Evolutionary conservation across 2,888 invertebrate species (phyloP), one percentile per base, ranked within the genome.

Genomic region (Dryobota labecula): DNA sequence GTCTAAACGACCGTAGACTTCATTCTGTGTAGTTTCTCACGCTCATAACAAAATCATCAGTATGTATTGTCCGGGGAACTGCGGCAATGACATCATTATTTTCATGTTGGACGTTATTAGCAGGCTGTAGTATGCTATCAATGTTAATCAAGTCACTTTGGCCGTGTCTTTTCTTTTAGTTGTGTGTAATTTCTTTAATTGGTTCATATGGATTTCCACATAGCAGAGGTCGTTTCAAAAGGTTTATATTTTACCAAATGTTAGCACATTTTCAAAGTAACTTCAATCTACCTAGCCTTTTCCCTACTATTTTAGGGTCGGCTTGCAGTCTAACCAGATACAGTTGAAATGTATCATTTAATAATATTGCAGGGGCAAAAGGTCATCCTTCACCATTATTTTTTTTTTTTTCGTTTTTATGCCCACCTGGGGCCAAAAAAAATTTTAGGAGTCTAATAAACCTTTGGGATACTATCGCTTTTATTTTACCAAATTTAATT

Each of bases 41-140:
- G 74, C 57, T 83, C 57, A 73, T 83, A 83, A 79, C 47, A 57
- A 72, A 73, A 65, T 73, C 24, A 56, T 58, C 33, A 63, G 49
- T 51, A 24, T 83, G 38, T 78, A 71, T 82, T 77, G 67, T 67
- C 67, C 18, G 65, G 45, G 41, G 47, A 56, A 38, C 70, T 43
- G 30, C 36, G 41, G 38, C 56, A 79, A 68, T 83, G 68, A 79
- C 80, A 79, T 73, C 65, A 73, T 79, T 83, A 58, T 69, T 47
- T 41, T 68, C 9, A 58, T 66, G 63, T 41, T 41, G 11, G 24
- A 45, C 41, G 20, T 65, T 30, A 62, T 45, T 64, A 58, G n/a
- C 41, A 49, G 15, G 13, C 47, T 47, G 7, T n/a, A n/a, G 15
- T 2, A n/a, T 74, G 30, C 18, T 57, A 53, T 49, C 47, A 61